Base-by-base conservation (phyloP, 2,113 vertebrate genomes). In the Cyprinus carpio region DNA sequence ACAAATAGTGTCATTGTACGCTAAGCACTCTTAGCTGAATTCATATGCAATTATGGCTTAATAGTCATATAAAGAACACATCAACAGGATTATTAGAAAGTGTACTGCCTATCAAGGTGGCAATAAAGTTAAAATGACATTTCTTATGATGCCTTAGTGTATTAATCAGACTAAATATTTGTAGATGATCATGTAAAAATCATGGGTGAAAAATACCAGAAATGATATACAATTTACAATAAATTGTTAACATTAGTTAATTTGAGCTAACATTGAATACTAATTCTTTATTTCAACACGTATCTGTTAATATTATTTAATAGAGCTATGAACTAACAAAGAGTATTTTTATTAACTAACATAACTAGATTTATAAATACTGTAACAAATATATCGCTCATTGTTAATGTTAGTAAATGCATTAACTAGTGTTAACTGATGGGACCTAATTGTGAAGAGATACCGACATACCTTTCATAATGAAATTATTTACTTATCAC, bases 1-100 rank as follows among this genome's bases (percentile, higher is more conserved):
- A 80, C 37, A 20, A 29, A 46, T 10, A 7, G 37, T 79, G 76
- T 60, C 54, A 79, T 16, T 79, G 34, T 40, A 79, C 76, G 16
- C 4, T 27, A 46, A 27, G 20, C n/a, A 6, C 34, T 64, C 58
- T 64, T 37, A 0, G n/a, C 13, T 64, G 78, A 60, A 62, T 79
- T 79, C 31, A 62, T 11, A 13, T 43, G 9, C 23, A 16, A 25
- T 62, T 62, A 37, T n/a, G 37, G 23, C 5, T 75, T 15, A 16
- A 4, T 46, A 43, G 37, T 74, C 71, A 25, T 74, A 25, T 46
- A 6, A 46, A 46, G n/a, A 75, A 46, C 71, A 46, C n/a, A 27
- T 46, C 23, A 75, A 46, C 37, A 75, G 40, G 37, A 6, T 75
- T 23, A 46, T 46, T 75, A 75, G 40, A 46, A 46, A 46, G 37